Evolutionary conservation across 2,797 vertebrate genomes (phyloP).

Genomic region (Acipenser oxyrinchus): DNA sequence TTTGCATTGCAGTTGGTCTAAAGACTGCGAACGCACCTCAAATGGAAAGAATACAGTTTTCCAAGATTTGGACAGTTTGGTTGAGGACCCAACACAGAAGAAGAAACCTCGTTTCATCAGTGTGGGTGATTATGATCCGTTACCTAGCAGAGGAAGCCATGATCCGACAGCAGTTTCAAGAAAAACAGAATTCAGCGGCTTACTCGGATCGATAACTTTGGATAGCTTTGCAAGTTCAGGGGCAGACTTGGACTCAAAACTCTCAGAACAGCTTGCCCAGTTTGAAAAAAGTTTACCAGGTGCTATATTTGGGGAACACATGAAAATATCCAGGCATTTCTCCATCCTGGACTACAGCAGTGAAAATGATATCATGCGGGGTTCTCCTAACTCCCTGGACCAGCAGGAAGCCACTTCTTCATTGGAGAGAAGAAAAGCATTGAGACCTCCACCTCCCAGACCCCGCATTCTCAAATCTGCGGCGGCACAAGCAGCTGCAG

Average conservation of each 20-base stretch:
- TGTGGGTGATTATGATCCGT: conserved; percentile 39
- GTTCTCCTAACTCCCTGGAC: conserved; percentile 51
- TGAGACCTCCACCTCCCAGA: conserved; percentile 86
- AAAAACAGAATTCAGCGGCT: conserved; percentile 34
- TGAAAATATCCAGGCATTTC: conserved; percentile 68
- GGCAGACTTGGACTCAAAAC: conserved; percentile 74
- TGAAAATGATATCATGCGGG: conserved; percentile 79
- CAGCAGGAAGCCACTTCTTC: conserved; percentile 39
- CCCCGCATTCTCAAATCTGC: conserved; percentile 48
- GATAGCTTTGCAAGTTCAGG: conserved; percentile 41
- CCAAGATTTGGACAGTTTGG: conserved; percentile 20
- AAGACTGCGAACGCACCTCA: conserved; percentile 28
- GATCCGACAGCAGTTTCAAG: conserved; percentile 34
- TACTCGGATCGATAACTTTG: conserved; percentile 35
- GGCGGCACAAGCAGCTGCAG: conserved; percentile 17
- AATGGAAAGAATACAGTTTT: conserved; percentile 19
- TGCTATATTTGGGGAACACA: conserved; percentile 26
- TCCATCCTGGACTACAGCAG: conserved; percentile 80
- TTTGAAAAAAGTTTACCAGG: conserved; percentile 78
- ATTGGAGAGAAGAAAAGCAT: conserved; percentile 61
- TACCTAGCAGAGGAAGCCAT: conserved; percentile 16
- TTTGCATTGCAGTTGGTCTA: conserved; percentile 33
- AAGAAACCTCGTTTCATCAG: conserved; percentile 47
- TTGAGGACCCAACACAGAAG: conserved; percentile 46
- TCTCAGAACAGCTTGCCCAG: conserved; percentile 83